Evolutionary conservation across 2,113 vertebrate genomes (phyloP).

Genomic region (Nannobrachium achirus): DNA sequence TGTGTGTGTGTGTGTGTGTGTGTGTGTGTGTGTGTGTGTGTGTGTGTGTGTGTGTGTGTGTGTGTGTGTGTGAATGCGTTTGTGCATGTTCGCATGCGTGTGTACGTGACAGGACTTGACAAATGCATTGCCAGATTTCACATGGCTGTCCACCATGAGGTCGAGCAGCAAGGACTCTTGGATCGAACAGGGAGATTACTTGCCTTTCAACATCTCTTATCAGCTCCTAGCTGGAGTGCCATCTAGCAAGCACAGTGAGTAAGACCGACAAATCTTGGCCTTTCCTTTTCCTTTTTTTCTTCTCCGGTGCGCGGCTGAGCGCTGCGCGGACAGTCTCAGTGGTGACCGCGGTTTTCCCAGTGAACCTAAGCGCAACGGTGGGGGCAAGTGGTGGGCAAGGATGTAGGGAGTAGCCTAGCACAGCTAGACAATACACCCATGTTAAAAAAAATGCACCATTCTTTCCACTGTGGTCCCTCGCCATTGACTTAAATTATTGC

Average conservation of each 20-base stretch:
- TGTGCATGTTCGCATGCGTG: neutral
- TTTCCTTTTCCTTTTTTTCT: too few species aligned
- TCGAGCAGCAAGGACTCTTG: constrained; percentile 45
- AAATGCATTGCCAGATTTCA: neutral
- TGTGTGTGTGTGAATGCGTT: neutral
- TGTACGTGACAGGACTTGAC: constrained; percentile 10
- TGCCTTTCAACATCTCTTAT: constrained; percentile 66
- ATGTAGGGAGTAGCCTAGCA: too few species aligned
- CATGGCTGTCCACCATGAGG: constrained; percentile 6
- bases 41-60: neutral
- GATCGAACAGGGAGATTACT: constrained; percentile 49
- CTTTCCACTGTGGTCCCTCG: too few species aligned
- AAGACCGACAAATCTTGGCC: too few species aligned
- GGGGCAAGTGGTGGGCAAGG: too few species aligned
- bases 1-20: neutral
- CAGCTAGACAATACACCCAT: too few species aligned
- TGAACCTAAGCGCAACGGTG: too few species aligned
- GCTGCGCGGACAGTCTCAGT: too few species aligned
- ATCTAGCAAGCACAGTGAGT: constrained; percentile 56
- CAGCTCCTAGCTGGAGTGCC: constrained; percentile 61
- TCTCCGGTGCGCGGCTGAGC: too few species aligned
- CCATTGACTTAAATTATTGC: too few species aligned
- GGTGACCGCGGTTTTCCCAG: too few species aligned
- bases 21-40: neutral
- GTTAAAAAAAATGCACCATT: too few species aligned